Percentiles rank a stretch among this genome's conserved stretches.
Conservation (phyloP, 35 echinoderm and acorn worm genomes). For the Stichopus chloronotus region DNA sequence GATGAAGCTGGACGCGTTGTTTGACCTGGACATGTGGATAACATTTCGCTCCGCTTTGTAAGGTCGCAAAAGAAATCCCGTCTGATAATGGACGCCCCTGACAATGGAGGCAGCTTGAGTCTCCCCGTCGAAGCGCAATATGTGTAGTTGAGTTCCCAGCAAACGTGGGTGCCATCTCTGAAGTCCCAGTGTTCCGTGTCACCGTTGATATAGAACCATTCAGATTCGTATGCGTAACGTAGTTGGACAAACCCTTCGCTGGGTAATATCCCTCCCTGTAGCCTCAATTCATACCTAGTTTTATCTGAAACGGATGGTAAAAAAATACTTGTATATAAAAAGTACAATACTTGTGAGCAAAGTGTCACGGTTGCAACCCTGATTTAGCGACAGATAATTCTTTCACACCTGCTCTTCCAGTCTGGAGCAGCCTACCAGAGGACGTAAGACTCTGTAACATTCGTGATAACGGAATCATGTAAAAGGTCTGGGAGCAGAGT, state of each 20-base stretch:
- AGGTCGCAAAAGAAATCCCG: not conserved
- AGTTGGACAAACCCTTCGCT: slow-evolving; percentile 3
- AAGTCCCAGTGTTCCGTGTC: not conserved
- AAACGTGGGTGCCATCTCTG: not conserved
- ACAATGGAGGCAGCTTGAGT: not conserved
- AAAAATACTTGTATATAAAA: too few species aligned
- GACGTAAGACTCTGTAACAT: too few species aligned
- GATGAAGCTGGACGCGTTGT: not conserved
- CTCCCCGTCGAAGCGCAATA: not conserved
- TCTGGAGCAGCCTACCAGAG: too few species aligned
- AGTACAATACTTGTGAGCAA: too few species aligned
- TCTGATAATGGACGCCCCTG: not conserved
- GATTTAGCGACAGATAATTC: too few species aligned
- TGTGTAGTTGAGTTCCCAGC: not conserved
- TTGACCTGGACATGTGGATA: not conserved
- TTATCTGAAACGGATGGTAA: not conserved
- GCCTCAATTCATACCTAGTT: not conserved
- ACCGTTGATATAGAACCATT: not conserved
- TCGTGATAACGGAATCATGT: too few species aligned
- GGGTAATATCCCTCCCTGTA: not conserved
- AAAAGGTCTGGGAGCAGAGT: too few species aligned
- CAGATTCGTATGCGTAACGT: not conserved
- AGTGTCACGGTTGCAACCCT: too few species aligned
- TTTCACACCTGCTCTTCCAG: too few species aligned
- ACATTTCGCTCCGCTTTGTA: not conserved